Evolutionary conservation across 1,140 invertebrate genomes (phyloP).

Genomic region (Drosophila pandora): DNA sequence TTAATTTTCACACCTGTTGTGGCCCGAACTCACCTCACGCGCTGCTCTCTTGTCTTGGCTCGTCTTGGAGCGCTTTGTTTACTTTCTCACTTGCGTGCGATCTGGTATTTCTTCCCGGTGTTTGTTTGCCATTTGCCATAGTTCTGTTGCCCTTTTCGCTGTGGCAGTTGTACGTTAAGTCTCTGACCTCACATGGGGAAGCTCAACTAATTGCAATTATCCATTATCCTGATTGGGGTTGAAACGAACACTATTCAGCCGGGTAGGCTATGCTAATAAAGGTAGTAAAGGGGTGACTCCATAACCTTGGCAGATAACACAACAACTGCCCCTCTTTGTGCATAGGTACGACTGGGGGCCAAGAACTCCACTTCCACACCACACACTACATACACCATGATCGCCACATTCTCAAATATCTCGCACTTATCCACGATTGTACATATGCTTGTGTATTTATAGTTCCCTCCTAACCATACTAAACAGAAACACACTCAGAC

Average conservation of each 20-base stretch:
- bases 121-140: constrained; percentile 54
- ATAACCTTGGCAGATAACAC: constrained; percentile 5
- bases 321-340: constrained; percentile 16
- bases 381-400: constrained; percentile 6
- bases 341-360: neutral
- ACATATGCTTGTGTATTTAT: constrained; percentile 50
- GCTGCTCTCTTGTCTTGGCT: constrained; percentile 8
- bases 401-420: constrained; percentile 10
- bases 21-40: constrained; percentile 48
- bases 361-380: neutral
- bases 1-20: constrained; percentile 69
- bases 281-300: too few relatives aligned
- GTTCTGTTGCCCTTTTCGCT: constrained; percentile 39
- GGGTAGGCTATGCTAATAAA: too few relatives aligned
- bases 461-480: constrained; percentile 45
- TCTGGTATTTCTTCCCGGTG: constrained; percentile 35
- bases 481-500: constrained; percentile 26
- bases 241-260: too few relatives aligned
- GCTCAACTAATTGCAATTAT: too few relatives aligned
- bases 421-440: constrained; percentile 31
- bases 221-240: too few relatives aligned
- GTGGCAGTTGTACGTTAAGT: constrained; percentile 56
- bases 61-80: constrained; percentile 49
- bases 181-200: constrained; percentile 3
- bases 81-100: constrained; percentile 67